Evolutionary conservation across 2,797 vertebrate genomes (phyloP).

Genomic region (Pantherophis vulpinus): DNA sequence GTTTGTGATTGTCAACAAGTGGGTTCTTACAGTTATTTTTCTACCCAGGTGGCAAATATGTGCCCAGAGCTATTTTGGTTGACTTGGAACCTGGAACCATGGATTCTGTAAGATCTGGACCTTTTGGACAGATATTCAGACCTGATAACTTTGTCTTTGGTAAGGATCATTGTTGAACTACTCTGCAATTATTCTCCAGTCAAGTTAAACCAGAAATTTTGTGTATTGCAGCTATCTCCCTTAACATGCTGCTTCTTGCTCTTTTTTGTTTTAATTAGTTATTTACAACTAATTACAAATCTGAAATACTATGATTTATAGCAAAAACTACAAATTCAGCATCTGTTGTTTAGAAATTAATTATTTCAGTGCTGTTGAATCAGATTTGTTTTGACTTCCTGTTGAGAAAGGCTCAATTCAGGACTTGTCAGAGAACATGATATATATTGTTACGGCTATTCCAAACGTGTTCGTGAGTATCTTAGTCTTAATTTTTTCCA

Average conservation of each 20-base stretch:
- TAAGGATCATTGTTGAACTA: slow-evolving; percentile 43
- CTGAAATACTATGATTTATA: neutral
- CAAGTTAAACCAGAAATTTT: neutral
- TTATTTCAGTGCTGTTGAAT: neutral
- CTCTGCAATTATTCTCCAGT: neutral
- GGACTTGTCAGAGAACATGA: neutral
- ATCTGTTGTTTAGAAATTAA: neutral
- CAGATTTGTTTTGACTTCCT: neutral
- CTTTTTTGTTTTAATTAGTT: neutral
- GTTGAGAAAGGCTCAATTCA: neutral
- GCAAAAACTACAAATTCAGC: neutral
- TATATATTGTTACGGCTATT: neutral
- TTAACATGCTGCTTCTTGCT: neutral
- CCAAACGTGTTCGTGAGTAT: neutral
- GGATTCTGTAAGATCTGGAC: slow-evolving; percentile 79
- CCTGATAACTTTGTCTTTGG: slow-evolving; percentile 84
- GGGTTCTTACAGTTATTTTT: slow-evolving; percentile 8
- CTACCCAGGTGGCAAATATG: slow-evolving; percentile 72
- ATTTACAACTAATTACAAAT: neutral
- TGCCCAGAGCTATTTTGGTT: slow-evolving; percentile 77
- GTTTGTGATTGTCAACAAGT: neutral
- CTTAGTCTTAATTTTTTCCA: neutral
- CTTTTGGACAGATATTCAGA: slow-evolving; percentile 81
- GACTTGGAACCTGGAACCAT: slow-evolving; percentile 81
- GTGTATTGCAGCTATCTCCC: neutral